phyloP scores from a whole-genome alignment of 2,113 vertebrate genomes.

The Albula goreensis region DNA sequence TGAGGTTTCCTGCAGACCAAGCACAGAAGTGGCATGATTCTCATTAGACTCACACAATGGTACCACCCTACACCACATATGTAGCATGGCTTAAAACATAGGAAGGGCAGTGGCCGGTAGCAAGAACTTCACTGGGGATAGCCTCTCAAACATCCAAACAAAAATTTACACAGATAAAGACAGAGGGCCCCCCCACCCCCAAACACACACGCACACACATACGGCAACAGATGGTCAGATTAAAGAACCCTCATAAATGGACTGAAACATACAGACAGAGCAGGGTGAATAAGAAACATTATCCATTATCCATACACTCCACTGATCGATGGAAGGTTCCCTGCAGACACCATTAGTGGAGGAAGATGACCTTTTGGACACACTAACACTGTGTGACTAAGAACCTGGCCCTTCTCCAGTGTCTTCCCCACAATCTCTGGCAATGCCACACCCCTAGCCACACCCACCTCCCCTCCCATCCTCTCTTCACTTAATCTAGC shows the following conservation, averaged over 20 bases:
- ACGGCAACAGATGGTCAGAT: not conserved
- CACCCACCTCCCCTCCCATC: not conserved
- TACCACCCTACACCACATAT: no score
- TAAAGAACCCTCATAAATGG: constrained; percentile 23
- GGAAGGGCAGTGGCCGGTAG: no score
- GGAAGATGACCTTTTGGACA: constrained; percentile 61
- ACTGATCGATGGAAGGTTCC: constrained; percentile 65
- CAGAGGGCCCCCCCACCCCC: not conserved
- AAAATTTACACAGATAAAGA: not conserved
- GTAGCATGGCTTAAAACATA: no score
- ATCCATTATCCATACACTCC: constrained; percentile 60
- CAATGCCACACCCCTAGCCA: not conserved
- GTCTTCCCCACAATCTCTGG: not conserved
- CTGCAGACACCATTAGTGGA: constrained; percentile 62
- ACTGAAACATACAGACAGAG: constrained; percentile 36
- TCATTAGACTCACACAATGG: no score
- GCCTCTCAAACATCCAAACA: not conserved
- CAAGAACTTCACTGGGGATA: not conserved
- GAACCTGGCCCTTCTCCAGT: constrained; percentile 33
- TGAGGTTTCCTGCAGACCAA: not conserved
- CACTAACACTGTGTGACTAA: constrained; percentile 36
- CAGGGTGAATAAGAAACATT: constrained; percentile 42
- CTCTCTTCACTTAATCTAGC: constrained; percentile 25
- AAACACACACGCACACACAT: not conserved
- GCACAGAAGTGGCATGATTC: no score